Conservation (phyloP, 2,888 invertebrate genomes). For the Danaus chrysippus region DNA sequence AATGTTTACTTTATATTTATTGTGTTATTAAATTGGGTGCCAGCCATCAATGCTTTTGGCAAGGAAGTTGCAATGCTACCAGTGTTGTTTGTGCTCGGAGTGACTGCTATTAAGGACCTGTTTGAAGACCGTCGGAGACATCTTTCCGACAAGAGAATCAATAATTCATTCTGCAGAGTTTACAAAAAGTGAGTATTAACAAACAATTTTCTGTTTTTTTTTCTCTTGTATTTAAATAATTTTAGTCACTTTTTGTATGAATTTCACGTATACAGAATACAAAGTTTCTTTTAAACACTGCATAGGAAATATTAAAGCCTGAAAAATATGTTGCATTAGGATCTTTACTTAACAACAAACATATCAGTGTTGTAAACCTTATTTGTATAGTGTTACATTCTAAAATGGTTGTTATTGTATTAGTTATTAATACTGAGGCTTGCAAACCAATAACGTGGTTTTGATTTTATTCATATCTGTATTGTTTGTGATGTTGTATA, state of each 20-base stretch:
- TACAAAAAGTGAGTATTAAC: conserved; percentile 86
- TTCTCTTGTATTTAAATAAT: background rate
- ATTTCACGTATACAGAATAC: background rate
- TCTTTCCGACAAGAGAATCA: conserved; percentile 95
- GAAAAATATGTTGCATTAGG: background rate
- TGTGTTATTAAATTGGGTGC: conserved; percentile 97
- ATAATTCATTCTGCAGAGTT: conserved; percentile 94
- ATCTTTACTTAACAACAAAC: background rate
- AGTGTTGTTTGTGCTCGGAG: conserved; percentile 94
- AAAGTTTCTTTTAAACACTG: too few species aligned
- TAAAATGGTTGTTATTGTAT: background rate
- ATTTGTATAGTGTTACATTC: background rate
- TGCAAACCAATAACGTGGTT: background rate
- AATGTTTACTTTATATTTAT: conserved; percentile 99
- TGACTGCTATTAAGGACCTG: conserved; percentile 96
- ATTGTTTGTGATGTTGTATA: too few species aligned
- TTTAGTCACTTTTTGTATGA: background rate
- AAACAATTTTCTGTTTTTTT: background rate
- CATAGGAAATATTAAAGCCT: too few species aligned
- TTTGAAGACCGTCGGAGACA: conserved; percentile 95
- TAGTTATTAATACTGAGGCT: background rate
- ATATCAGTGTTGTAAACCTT: background rate
- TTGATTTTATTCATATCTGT: too few species aligned
- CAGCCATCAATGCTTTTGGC: conserved; percentile 95
- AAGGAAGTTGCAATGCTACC: conserved; percentile 98